Evolutionary conservation across 2,113 vertebrate species (phyloP), one percentile per base, ranked within the genome.

Genomic region (Acrocephalus arundinaceus): DNA sequence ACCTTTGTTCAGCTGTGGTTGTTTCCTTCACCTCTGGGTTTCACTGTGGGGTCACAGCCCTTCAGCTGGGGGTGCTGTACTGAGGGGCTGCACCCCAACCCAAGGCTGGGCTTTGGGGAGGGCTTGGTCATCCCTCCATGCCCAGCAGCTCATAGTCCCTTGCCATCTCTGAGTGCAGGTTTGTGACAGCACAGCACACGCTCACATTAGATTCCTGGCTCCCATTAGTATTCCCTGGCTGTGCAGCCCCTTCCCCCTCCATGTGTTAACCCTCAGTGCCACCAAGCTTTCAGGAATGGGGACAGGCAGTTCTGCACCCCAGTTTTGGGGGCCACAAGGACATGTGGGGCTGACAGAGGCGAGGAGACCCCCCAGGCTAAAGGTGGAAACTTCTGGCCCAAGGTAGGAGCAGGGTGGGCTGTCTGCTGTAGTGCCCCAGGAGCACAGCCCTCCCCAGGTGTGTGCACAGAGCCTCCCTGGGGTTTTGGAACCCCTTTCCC

Each of bases 121-220:
- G n/a, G 41, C 46, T 85, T 51, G 80, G 41, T 2, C 1, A 63
- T 78, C 23, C 24, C 46, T 14, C 22, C 0, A 0, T 11, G 9
- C 75, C 4, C 4, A 28, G 19, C 0, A 0, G 22, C n/a, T 78
- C 1, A 0, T 10, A 6, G 37, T 51, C 52, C 0, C 59, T 63
- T 61, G 23, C 49, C 61, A 25, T 45, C 17, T 1, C 31, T 0
- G 2, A 46, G 80, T 1, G 37, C 46, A 27, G 90, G 59, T 41
- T 68, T 82, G 79, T 94, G 85, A 51, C 49, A 4, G 76, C 68
- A 6, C 4, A 27, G 87, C 37, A 13, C 24, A 3, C 61, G 51
- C 73, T 70, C 35, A 48, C 11, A 0, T 7, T 12, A 3, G 11
- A 9, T 39, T 57, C 27, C 19, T 7, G 7, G 18, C 63, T 94